Conservation (phyloP, 2,113 vertebrate species). For the Procapra przewalskii region DNA sequence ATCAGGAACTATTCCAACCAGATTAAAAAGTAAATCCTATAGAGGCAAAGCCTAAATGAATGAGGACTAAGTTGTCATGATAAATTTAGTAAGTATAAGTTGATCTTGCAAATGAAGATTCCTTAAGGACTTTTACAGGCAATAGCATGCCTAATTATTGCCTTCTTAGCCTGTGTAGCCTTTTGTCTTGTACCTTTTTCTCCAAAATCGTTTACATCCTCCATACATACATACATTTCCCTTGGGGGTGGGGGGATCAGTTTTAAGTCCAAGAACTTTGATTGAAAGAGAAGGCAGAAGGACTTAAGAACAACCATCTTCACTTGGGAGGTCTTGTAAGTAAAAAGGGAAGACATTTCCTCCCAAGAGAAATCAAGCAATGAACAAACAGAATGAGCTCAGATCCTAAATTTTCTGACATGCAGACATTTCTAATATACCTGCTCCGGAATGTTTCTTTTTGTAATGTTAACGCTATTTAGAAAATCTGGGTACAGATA, state of each 20-base stretch:
- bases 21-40: not conserved
- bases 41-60: not conserved
- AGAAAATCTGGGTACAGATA: not conserved
- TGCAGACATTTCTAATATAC: not conserved
- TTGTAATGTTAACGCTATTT: not conserved
- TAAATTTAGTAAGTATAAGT: not conserved
- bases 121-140: not conserved
- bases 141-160: not conserved
- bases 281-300: not conserved
- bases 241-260: not conserved
- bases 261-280: not conserved
- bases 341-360: conserved; percentile 26
- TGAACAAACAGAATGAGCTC: conserved; percentile 10
- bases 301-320: not conserved
- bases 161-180: not conserved
- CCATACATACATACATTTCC: not conserved
- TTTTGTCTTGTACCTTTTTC: not conserved
- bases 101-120: not conserved
- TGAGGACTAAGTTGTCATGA: not conserved
- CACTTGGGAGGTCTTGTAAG: not conserved
- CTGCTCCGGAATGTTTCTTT: not conserved
- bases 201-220: not conserved
- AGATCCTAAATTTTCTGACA: not conserved
- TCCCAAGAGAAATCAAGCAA: not conserved
- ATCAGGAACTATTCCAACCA: not conserved